Conservation (phyloP, 1,140 invertebrate species). For the Zaprionus tsacasi region DNA sequence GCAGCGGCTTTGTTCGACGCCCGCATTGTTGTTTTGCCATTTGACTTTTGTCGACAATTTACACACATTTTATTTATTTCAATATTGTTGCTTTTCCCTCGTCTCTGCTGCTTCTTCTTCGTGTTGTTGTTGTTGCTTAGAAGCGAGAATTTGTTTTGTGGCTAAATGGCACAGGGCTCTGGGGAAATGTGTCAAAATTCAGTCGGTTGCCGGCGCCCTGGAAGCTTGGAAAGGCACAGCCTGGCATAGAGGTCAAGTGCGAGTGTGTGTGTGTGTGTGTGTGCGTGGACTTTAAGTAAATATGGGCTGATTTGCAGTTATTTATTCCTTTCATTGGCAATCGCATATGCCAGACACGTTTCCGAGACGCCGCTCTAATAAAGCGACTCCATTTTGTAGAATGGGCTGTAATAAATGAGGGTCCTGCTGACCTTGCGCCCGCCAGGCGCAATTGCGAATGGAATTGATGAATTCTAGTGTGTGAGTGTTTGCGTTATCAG, state of each 20-base stretch:
- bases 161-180: slow-evolving; percentile 81
- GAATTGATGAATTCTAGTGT: background rate
- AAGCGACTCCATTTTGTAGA: slow-evolving; percentile 29
- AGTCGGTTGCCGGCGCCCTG: slow-evolving; percentile 63
- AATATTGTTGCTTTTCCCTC: slow-evolving; percentile 50
- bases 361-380: slow-evolving; percentile 33
- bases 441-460: background rate
- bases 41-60: slow-evolving; percentile 78
- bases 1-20: slow-evolving; percentile 53
- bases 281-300: slow-evolving; percentile 66
- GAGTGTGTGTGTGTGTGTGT: background rate
- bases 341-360: slow-evolving; percentile 65
- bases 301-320: slow-evolving; percentile 64
- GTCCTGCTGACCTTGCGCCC: slow-evolving; percentile 37
- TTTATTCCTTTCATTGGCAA: slow-evolving; percentile 11
- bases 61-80: slow-evolving; percentile 78
- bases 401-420: slow-evolving; percentile 31
- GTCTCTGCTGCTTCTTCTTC: slow-evolving; percentile 10
- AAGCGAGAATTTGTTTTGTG: slow-evolving; percentile 78
- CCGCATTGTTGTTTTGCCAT: slow-evolving; percentile 49
- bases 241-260: slow-evolving; percentile 22
- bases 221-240: slow-evolving; percentile 17
- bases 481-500: background rate
- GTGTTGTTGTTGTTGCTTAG: slow-evolving; percentile 40
- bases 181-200: slow-evolving; percentile 79